phyloP scores from a whole-genome alignment of 1,140 invertebrate genomes.

The Scaptomyza hsui region DNA sequence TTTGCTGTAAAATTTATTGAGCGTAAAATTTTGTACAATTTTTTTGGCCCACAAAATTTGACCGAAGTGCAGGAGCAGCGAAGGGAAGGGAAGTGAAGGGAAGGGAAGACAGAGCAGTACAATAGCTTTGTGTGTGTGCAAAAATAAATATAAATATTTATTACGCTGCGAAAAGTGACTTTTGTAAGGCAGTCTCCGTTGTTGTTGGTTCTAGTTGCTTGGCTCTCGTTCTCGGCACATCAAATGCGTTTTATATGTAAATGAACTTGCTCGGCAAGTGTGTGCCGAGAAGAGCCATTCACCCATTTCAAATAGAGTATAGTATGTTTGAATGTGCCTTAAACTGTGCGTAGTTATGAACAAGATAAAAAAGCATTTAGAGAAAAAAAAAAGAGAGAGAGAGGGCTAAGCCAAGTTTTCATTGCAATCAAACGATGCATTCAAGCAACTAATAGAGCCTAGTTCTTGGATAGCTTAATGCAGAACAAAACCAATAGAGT shows the following conservation, averaged over 20 bases:
- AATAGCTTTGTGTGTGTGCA: slow-evolving; percentile 49
- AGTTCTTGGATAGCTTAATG: slow-evolving; percentile 1
- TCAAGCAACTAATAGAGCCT: slow-evolving; percentile 39
- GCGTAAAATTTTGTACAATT: slow-evolving; percentile 74
- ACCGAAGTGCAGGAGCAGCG: slow-evolving; percentile 2
- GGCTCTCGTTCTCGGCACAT: slow-evolving; percentile 17
- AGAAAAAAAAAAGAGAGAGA: neutral
- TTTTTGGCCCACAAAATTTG: slow-evolving; percentile 19
- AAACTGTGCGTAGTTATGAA: slow-evolving; percentile 31
- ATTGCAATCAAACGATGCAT: slow-evolving; percentile 54
- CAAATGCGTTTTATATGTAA: slow-evolving; percentile 67
- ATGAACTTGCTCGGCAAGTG: slow-evolving; percentile 36
- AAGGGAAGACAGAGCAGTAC: neutral
- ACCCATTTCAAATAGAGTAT: slow-evolving; percentile 60
- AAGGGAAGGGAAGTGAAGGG: neutral
- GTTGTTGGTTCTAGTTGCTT: slow-evolving; percentile 9
- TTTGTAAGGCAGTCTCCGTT: slow-evolving; percentile 19
- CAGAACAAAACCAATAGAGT: slow-evolving; percentile 17
- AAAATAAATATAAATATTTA: slow-evolving; percentile 82
- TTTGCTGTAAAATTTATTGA: slow-evolving; percentile 74
- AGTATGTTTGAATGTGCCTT: slow-evolving; percentile 8
- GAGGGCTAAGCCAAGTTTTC: slow-evolving; percentile 9
- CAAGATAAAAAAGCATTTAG: slow-evolving; percentile 33
- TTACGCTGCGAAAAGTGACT: slow-evolving; percentile 53
- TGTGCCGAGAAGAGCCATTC: slow-evolving; percentile 44